Evolutionary conservation across 2,113 vertebrate genomes (phyloP).

Genomic region (Synodontis membranacea): DNA sequence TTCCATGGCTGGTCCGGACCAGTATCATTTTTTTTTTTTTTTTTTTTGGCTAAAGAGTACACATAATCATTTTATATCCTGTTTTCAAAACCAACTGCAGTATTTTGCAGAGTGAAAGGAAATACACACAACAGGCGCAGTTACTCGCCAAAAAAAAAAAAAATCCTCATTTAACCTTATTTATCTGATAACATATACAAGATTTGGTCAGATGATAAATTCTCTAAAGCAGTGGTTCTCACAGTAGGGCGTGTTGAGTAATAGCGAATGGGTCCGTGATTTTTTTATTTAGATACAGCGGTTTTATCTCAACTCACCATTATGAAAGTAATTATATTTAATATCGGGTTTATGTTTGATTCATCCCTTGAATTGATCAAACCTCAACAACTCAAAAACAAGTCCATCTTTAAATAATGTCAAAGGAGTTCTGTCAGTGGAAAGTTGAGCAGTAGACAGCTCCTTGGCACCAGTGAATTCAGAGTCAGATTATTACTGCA

Average conservation of each 20-base stretch:
- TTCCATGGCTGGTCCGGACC: neutral
- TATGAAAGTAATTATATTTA: neutral
- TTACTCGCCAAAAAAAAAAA: neutral
- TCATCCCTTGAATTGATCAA: neutral
- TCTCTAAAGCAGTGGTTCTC: conserved; percentile 1
- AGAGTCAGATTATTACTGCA: neutral
- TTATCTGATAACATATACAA: neutral
- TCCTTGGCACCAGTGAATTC: neutral
- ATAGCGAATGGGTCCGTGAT: neutral
- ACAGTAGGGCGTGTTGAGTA: neutral
- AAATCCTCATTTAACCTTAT: neutral
- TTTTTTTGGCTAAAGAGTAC: no score
- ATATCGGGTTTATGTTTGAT: neutral
- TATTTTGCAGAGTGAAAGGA: neutral
- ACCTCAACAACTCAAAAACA: neutral
- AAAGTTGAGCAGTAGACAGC: neutral
- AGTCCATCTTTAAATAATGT: neutral
- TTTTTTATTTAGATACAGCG: neutral
- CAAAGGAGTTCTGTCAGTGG: neutral
- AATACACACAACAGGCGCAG: neutral
- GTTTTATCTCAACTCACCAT: neutral
- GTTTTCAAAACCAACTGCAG: neutral
- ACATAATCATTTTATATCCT: neutral
- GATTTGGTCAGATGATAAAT: neutral
- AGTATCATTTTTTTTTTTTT: neutral